phyloP scores from a whole-genome alignment of 53 echinoderm and acorn worm species.

The Echinarachnius parma region DNA sequence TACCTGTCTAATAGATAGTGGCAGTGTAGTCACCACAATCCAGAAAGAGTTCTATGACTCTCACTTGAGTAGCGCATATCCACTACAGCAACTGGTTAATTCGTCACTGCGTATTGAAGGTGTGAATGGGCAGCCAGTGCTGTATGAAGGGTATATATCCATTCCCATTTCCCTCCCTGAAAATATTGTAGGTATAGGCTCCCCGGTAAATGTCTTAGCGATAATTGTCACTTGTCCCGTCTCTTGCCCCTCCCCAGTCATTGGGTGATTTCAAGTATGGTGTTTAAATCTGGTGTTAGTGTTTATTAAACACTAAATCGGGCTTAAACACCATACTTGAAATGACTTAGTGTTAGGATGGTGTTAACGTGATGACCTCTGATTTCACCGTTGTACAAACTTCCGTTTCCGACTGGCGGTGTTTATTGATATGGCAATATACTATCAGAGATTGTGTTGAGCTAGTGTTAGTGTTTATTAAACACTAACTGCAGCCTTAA shows the following conservation, averaged over 20 bases:
- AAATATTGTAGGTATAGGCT: not conserved
- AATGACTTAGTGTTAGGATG: too few relatives aligned
- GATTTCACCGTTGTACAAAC: too few relatives aligned
- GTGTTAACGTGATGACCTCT: too few relatives aligned
- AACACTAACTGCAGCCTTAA: too few relatives aligned
- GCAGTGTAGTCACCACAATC: conserved; percentile 13
- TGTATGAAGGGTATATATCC: not conserved
- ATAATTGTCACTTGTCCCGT: not conserved
- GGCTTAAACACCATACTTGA: too few relatives aligned
- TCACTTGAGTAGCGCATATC: not conserved
- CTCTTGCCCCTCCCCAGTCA: conserved; percentile 9
- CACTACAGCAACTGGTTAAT: not conserved
- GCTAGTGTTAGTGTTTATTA: too few relatives aligned
- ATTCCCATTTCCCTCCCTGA: conserved; percentile 1
- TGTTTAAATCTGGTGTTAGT: too few relatives aligned
- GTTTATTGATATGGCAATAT: too few relatives aligned
- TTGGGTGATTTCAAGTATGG: too few relatives aligned
- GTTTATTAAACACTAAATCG: too few relatives aligned
- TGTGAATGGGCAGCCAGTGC: conserved; percentile 6
- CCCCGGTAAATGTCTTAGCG: not conserved
- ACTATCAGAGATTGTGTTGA: too few relatives aligned
- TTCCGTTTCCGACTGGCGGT: too few relatives aligned
- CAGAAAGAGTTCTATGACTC: not conserved
- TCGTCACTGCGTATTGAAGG: not conserved
- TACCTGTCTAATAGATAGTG: conserved; percentile 6